These are phyloP conservation scores for Champsocephalus gunnari DNA, from an alignment of 2,797 vertebrate species.

Conservation along the genomic window DNA sequence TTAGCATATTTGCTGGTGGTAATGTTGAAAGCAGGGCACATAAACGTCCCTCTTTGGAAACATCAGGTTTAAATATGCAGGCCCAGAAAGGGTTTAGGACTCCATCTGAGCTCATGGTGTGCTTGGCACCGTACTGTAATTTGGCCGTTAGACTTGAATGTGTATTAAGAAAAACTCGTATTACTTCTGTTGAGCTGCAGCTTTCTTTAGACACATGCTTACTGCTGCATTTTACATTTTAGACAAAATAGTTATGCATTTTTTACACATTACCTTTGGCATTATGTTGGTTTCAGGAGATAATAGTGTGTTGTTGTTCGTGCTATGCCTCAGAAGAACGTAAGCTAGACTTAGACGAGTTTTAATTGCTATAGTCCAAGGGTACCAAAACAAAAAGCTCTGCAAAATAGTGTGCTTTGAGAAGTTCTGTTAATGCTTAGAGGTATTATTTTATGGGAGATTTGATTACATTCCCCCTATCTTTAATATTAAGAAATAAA, in stretches of 20 bases:
- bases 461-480: background rate
- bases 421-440: background rate
- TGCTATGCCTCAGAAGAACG: background rate
- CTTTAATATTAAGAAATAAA: background rate
- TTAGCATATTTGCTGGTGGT: conserved; percentile 8
- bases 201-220: background rate
- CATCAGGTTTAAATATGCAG: conserved; percentile 5
- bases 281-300: background rate
- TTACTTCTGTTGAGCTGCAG: background rate
- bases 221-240: background rate
- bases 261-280: background rate
- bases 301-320: background rate
- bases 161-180: background rate
- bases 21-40: conserved; percentile 8
- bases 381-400: conserved; percentile 14
- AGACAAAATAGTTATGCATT: background rate
- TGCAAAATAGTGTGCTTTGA: conserved; percentile 1
- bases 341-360: background rate
- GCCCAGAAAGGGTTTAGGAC: background rate
- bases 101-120: background rate
- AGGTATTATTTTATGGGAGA: background rate
- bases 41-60: background rate
- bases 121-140: background rate
- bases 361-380: too few species aligned
- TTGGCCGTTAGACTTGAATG: conserved; percentile 3